These are phyloP conservation scores for Lathronympha strigana DNA, from an alignment of 2,888 invertebrate genomes.

Conservation along the genomic window DNA sequence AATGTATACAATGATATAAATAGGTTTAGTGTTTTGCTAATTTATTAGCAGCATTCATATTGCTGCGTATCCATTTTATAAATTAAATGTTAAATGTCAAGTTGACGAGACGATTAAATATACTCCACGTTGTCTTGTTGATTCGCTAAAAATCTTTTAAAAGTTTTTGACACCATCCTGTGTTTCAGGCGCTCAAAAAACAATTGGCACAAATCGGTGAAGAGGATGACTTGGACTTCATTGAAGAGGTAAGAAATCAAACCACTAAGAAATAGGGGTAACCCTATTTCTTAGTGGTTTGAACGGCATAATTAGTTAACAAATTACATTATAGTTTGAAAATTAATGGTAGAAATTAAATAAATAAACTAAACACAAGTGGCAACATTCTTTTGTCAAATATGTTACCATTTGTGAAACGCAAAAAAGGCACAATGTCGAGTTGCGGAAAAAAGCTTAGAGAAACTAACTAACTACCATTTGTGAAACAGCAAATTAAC, in stretches of 20 bases:
- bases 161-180: slow-evolving; percentile 14
- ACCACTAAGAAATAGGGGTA: too few relatives aligned
- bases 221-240: slow-evolving; percentile 68
- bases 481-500: too few relatives aligned
- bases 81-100: not conserved
- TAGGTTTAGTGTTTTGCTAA: slow-evolving; percentile 20
- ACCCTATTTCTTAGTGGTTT: too few relatives aligned
- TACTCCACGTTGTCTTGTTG: not conserved
- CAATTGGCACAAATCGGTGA: slow-evolving; percentile 73
- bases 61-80: slow-evolving; percentile 26
- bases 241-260: slow-evolving; percentile 66
- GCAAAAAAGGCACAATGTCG: too few relatives aligned
- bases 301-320: too few relatives aligned
- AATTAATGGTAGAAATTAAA: too few relatives aligned
- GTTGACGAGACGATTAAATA: slow-evolving; percentile 5
- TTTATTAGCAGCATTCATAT: slow-evolving; percentile 22
- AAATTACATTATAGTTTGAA: too few relatives aligned
- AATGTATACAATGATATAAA: slow-evolving; percentile 27
- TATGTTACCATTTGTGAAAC: too few relatives aligned
- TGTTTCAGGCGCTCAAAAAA: slow-evolving; percentile 72
- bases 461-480: too few relatives aligned
- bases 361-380: too few relatives aligned
- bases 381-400: too few relatives aligned
- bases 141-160: not conserved
- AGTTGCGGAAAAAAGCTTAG: too few relatives aligned